Evolutionary conservation across 1,140 invertebrate species (phyloP), one percentile per base, ranked within the genome.

Genomic region (Ruditapes philippinarum): DNA sequence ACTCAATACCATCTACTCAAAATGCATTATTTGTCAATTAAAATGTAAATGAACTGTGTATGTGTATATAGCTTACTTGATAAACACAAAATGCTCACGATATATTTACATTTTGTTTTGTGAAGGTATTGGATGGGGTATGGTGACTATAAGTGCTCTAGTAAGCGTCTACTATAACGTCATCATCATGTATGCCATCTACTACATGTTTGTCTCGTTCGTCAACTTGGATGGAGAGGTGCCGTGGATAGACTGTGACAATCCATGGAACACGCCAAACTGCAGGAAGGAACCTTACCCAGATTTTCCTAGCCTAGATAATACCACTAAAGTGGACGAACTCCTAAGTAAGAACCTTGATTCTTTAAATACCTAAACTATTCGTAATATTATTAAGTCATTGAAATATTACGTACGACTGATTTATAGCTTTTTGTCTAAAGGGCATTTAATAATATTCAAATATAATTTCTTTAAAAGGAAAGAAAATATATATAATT

Each of bases 181-280:
- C 38, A 95, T 95, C 76, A 95, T 96, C 90, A 94, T 95, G 62
- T 96, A 96, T 92, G 91, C 94, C 36, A 89, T 96, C 51, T 96
- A 96, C 89, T 94, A 95, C 82, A 92, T 95, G 94, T 91, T 93
- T 33, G 94, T 93, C 28, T 93, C 93, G 1, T 94, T 94, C 45
- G 92, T 94, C 14, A 89, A 89, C 89, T 87, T 94, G 4, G 94
- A 94, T 80, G 86, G 74, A 31, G 76, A 89, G 45, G 80, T 95
- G 33, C 94, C 94, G 33, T 95, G 94, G 94, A 80, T 89, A 65
- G 78, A 78, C 0, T 95, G 94, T 84, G 84, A 89, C 36, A 89
- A 93, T 22, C 38, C 76, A 31, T 94, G 91, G 91, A 92, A 93
- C 33, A 91, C 91, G 7, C 65, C 90, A 0, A 28, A 84, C 3